Conservation (phyloP, 23 tunicate species). For the Halocynthia roretzi region DNA sequence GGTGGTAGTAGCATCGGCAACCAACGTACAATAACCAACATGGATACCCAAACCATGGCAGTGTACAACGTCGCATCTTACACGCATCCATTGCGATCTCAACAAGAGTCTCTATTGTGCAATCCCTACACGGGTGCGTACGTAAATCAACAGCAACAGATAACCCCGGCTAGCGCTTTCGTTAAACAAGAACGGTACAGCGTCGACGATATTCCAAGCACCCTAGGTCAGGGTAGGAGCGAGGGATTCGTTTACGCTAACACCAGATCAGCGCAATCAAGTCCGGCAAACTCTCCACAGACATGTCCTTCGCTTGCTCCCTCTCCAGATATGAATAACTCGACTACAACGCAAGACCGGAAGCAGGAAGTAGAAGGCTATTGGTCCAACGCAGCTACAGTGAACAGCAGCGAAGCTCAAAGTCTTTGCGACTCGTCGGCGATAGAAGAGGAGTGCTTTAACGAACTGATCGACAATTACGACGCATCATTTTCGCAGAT, state of each 20-base stretch:
- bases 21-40: neutral
- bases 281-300: constrained; percentile 20
- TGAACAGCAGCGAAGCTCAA: neutral
- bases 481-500: constrained; percentile 17
- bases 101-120: neutral
- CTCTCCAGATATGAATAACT: constrained; percentile 24
- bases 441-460: constrained; percentile 43
- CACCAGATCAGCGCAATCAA: constrained; percentile 17
- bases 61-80: constrained; percentile 22
- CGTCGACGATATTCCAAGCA: neutral
- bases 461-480: constrained; percentile 25
- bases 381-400: neutral
- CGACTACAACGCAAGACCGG: neutral
- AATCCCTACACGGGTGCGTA: constrained; percentile 6
- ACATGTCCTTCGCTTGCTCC: constrained; percentile 10
- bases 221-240: neutral
- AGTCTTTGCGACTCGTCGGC: constrained; percentile 23
- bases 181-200: constrained; percentile 23
- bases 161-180: neutral
- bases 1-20: neutral
- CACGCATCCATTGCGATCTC: constrained; percentile 8
- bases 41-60: constrained; percentile 26
- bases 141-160: neutral
- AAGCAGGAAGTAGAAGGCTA: constrained; percentile 14
- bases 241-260: constrained; percentile 10